These are phyloP conservation scores for Andrena flavipes DNA, from an alignment of 2,888 invertebrate species.

Conservation along the genomic window DNA sequence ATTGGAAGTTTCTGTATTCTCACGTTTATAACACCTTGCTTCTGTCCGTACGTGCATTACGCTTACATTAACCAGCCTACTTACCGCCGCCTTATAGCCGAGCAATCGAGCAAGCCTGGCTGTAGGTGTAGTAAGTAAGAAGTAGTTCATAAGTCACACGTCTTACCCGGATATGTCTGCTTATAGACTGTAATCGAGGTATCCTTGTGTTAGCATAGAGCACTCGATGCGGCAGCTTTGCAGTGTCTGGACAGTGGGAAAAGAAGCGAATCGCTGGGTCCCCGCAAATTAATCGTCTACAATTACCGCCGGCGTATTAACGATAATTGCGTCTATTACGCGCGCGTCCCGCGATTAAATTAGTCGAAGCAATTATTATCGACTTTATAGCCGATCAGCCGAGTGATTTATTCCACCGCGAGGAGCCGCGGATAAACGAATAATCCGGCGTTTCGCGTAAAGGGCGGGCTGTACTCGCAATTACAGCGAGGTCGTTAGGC, in stretches of 20 bases:
- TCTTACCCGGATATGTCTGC: neutral
- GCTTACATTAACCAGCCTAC: conserved; percentile 52
- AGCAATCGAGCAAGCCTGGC: conserved; percentile 53
- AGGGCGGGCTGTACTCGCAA: conserved; percentile 10
- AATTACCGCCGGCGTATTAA: conserved; percentile 31
- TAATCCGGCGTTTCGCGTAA: conserved; percentile 28
- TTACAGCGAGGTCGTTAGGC: conserved; percentile 24
- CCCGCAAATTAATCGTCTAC: neutral
- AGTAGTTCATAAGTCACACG: conserved; percentile 46
- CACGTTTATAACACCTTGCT: conserved; percentile 21
- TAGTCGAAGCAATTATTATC: conserved; percentile 38
- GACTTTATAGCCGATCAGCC: conserved; percentile 27
- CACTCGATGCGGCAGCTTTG: conserved; percentile 13
- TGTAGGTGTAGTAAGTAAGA: conserved; percentile 70
- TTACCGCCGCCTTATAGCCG: conserved; percentile 45
- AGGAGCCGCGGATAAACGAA: conserved; percentile 23
- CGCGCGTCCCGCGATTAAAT: conserved; percentile 17
- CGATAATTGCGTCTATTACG: conserved; percentile 10
- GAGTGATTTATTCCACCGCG: conserved; percentile 15
- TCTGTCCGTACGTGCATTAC: conserved; percentile 24
- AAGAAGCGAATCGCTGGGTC: neutral
- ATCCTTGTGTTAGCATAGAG: neutral
- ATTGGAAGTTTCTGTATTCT: conserved; percentile 35
- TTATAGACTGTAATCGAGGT: neutral
- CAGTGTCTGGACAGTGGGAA: conserved; percentile 6